Evolutionary conservation across 2,888 invertebrate genomes (phyloP).

Genomic region (Diarsia dahlii): DNA sequence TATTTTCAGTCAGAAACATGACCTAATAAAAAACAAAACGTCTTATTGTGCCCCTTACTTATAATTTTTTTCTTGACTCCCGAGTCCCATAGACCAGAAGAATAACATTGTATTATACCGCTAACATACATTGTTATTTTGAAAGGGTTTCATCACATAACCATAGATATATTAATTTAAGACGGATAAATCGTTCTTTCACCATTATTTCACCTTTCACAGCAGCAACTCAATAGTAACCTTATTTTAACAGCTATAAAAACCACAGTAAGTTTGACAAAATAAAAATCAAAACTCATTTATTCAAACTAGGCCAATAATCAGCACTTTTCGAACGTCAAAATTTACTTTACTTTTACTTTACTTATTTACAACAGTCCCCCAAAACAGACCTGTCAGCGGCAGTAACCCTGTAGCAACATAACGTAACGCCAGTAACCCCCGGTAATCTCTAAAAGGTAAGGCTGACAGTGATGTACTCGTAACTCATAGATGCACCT

Average conservation of each 20-base stretch:
- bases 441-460: no score
- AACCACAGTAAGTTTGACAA: neutral
- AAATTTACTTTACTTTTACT: no score
- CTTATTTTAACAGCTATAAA: neutral
- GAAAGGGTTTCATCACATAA: conserved; percentile 5
- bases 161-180: neutral
- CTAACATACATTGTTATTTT: neutral
- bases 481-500: no score
- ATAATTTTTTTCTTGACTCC: neutral
- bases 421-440: no score
- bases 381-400: neutral
- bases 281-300: no score
- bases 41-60: neutral
- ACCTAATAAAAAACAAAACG: neutral
- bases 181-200: neutral
- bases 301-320: no score
- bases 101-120: neutral
- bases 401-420: neutral
- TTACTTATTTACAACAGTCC: no score
- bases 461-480: no score
- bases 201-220: neutral
- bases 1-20: neutral
- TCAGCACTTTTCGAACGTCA: no score
- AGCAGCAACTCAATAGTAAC: neutral
- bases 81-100: neutral